Base-by-base conservation (phyloP, 2,888 invertebrate species). In the Drosophila prolongata region DNA sequence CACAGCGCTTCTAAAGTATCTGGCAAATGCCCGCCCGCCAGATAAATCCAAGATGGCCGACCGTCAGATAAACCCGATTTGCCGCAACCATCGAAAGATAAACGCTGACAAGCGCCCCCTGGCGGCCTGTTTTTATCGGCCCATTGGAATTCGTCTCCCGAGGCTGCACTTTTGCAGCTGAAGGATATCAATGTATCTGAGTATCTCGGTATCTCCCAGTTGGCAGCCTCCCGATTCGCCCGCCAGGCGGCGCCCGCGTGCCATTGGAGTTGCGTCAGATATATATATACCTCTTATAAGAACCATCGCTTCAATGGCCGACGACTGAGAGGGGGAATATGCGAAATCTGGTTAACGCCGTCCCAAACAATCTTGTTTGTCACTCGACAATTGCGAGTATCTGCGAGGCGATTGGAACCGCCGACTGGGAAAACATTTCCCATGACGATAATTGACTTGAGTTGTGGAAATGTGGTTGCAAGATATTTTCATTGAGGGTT, bases 31-130 rank as follows among this genome's bases (percentile, higher is more conserved):
- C 64, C 34, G 43, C 6, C 10, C 10, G 52, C 30, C 70, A 90
- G 91, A 91, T 90, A 91, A 91, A 84, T 88, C 54, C 84, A 91
- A 85, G 64, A 91, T 91, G 90, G 90, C 91, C 77, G 87, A 58
- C 75, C 9, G 42, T 14, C 52, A 90, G 87, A 89, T 87, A 89
- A 74, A 68, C 54, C 34, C 38, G 50, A 38, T 58, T 69, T 46
- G 52, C 50, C 19, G 59, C 60, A 61, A 24, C 55, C 49, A 49
- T 49, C 35, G 13, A 42, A 24, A 54, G 55, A 54, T 54, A 59
- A n/a, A 10, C 11, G n/a, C 19, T 34, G 14, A 1, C 13, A 6
- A 61, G 77, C 80, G 90, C 74, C 91, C 82, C 79, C 90, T 90
- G 55, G 61, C 79, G 91, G 84, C 70, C 34, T 35, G 56, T 47